Conservation (phyloP, 1,140 invertebrate genomes). For the Rhizoglyphus robini region DNA sequence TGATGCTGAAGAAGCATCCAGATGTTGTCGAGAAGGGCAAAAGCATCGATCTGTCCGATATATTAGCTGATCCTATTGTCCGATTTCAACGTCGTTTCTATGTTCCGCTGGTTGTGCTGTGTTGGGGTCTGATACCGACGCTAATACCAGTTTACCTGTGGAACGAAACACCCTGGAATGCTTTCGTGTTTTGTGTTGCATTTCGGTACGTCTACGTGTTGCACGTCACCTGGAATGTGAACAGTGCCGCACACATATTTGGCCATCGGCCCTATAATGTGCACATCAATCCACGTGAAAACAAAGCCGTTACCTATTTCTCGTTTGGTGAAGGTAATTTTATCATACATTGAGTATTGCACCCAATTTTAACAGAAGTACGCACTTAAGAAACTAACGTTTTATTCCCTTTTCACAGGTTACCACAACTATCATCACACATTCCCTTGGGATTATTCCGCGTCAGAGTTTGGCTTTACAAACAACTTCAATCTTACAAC, state of each 20-base stretch:
- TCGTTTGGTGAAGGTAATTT: slow-evolving; percentile 40
- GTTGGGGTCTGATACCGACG: slow-evolving; percentile 32
- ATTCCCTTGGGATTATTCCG: slow-evolving; percentile 64
- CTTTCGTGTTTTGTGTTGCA: slow-evolving; percentile 36
- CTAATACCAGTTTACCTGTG: slow-evolving; percentile 37
- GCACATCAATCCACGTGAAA: slow-evolving; percentile 39
- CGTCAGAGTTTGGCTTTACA: slow-evolving; percentile 57
- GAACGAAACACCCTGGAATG: slow-evolving; percentile 34
- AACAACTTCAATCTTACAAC: slow-evolving; percentile 48
- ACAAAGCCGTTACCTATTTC: slow-evolving; percentile 36
- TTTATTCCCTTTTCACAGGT: slow-evolving; percentile 30
- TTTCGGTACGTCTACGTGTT: slow-evolving; percentile 36
- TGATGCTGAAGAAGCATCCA: slow-evolving; percentile 66
- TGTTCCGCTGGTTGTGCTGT: not conserved
- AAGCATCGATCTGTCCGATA: slow-evolving; percentile 66
- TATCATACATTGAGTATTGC: no score
- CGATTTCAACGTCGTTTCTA: no score
- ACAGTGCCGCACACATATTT: slow-evolving; percentile 39
- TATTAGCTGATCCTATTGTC: slow-evolving; percentile 63
- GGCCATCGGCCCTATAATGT: slow-evolving; percentile 38
- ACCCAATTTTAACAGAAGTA: not conserved
- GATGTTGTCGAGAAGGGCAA: slow-evolving; percentile 73
- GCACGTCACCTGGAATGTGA: slow-evolving; percentile 36
- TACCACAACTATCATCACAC: slow-evolving; percentile 46
- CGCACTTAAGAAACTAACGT: not conserved